Percentiles rank a stretch among this genome's conserved stretches.
These are phyloP conservation scores for Amia ocellicauda DNA, from an alignment of 2,113 vertebrate species.

Conservation along the genomic window DNA sequence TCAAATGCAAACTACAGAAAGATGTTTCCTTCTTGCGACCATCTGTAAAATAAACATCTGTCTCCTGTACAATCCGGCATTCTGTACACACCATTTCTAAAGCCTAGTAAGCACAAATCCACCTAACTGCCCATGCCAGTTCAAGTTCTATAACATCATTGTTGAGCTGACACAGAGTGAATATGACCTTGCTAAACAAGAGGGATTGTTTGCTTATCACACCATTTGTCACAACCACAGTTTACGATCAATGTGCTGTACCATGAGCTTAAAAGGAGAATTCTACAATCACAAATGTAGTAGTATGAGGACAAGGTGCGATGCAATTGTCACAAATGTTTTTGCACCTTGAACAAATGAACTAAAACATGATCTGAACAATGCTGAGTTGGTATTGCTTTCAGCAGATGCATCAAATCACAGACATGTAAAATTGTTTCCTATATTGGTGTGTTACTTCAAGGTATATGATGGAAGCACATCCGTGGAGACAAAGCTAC, in stretches of 20 bases:
- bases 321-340: background rate
- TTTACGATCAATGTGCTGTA: background rate
- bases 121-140: background rate
- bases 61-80: too few relatives aligned
- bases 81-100: background rate
- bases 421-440: conserved; percentile 5
- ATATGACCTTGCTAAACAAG: conserved; percentile 1
- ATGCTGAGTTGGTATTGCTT: background rate
- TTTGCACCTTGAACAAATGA: too few relatives aligned
- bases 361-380: conserved; percentile 1
- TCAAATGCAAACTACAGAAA: too few relatives aligned
- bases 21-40: too few relatives aligned
- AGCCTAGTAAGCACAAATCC: background rate
- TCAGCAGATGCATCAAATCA: background rate
- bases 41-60: too few relatives aligned
- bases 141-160: background rate
- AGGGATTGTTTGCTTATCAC: background rate
- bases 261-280: background rate
- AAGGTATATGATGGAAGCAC: background rate
- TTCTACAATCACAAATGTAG: background rate
- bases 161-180: background rate
- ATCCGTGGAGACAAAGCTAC: background rate
- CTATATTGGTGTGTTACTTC: background rate
- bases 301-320: background rate
- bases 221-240: conserved; percentile 9